Base-by-base conservation (phyloP, 2,113 vertebrate species). In the Cheilinus undulatus region DNA sequence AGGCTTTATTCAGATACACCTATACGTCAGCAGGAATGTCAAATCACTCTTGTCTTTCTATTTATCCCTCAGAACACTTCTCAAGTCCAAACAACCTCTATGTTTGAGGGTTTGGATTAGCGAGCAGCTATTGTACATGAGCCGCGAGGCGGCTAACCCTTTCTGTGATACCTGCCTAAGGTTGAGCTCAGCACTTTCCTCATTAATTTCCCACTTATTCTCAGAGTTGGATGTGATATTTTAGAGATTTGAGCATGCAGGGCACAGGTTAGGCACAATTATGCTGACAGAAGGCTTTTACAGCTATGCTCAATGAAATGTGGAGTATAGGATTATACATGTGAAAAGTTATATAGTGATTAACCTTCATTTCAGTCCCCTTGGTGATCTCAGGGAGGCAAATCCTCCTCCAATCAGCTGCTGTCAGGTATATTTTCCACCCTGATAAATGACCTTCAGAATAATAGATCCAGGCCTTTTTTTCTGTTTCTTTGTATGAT, bases 151-250 rank as follows among this genome's bases (percentile, higher is more conserved):
- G 19, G 73, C 78, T 82, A 58, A 90, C 84, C 84, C 83, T 75
- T 86, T 79, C 75, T 82, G 66, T 74, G 77, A 78, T 88, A 73
- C 84, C 82, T 57, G 73, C 85, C 80, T 69, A 46, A 86, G 86
- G 87, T 91, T 85, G 78, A 89, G 90, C 87, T 89, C 85, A 79
- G 69, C 84, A 86, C 84, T 87, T 88, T 83, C 85, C 91, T 92
- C 91, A 92, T 91, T 91, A 92, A 89, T 88, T 86, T 89, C 66
- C 80, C 88, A 81, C 85, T 92, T 90, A 88, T 91, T 92, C 88
- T 78, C 62, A 0, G 81, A 88, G 88, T 72, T 64, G 79, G 80
- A 76, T 89, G 89, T 92, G 92, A 90, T 92, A 91, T 91, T 92
- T 92, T 70, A 81, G 82, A 89, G 88, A 87, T 91, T 86, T 90